Percentiles rank a stretch among this genome's conserved stretches.
Evolutionary conservation across 2,797 vertebrate species (phyloP).

Genomic region (Premnoplex brunnescens): DNA sequence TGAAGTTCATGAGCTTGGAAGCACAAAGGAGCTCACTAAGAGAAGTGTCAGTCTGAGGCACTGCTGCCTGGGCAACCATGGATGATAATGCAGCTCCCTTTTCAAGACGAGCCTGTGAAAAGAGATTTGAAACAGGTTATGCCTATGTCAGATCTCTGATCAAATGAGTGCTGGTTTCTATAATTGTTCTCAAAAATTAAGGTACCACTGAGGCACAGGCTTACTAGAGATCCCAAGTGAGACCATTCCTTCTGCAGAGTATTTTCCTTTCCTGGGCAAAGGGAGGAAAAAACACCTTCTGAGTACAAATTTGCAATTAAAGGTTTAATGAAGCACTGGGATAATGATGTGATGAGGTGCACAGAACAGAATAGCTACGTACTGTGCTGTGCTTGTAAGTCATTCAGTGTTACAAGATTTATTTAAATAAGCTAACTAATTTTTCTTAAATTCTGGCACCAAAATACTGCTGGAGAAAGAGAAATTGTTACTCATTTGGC

Average conservation of each 20-base stretch:
- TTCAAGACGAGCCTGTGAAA: background rate
- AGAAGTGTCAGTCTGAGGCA: fast-evolving
- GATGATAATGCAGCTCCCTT: background rate
- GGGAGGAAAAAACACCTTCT: background rate
- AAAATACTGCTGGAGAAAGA: background rate
- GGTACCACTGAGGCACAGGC: background rate
- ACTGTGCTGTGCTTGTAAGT: background rate
- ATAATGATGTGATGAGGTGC: background rate
- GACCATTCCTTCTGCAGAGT: background rate
- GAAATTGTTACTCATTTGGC: background rate
- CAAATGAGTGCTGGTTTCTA: background rate
- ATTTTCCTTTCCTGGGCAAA: background rate
- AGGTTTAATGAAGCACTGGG: background rate
- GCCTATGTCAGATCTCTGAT: fast-evolving
- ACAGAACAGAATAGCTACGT: background rate
- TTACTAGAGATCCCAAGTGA: background rate
- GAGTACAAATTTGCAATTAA: background rate
- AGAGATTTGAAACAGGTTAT: background rate
- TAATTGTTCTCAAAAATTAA: background rate
- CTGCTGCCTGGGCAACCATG: background rate
- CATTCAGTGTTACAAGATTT: background rate
- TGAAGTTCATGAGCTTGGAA: background rate
- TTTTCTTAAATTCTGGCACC: background rate
- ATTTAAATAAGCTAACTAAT: background rate
- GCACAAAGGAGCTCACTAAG: background rate